These are phyloP conservation scores for Cichladusa arquata DNA, from an alignment of 2,113 vertebrate genomes.

Conservation along the genomic window DNA sequence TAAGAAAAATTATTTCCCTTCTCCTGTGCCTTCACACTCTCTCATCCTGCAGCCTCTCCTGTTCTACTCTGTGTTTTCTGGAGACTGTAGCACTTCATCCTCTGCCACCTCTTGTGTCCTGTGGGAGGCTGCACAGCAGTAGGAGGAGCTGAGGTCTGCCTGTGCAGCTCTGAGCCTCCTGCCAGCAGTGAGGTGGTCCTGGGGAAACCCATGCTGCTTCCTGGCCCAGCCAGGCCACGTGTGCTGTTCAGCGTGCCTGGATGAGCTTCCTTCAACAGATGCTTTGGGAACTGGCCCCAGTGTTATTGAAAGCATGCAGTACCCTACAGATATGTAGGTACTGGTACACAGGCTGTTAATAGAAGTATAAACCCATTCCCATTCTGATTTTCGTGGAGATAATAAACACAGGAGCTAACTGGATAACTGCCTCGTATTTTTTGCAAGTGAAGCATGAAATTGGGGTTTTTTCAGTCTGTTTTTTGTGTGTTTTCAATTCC, in stretches of 20 bases:
- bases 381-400: not conserved
- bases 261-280: not conserved
- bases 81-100: not conserved
- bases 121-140: not conserved
- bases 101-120: not conserved
- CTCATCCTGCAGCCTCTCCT: not conserved
- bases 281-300: not conserved
- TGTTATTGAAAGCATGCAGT: not conserved
- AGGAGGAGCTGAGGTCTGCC: not conserved
- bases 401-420: not conserved
- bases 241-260: not conserved
- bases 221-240: not conserved
- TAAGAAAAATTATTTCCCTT: not conserved
- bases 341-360: not conserved
- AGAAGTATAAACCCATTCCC: not conserved
- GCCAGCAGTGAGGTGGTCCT: not conserved
- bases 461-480: not conserved
- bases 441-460: not conserved
- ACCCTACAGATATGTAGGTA: not conserved
- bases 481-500: not conserved
- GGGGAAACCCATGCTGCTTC: rapidly evolving
- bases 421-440: not conserved
- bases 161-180: not conserved
- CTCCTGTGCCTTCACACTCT: not conserved
- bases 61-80: rapidly evolving